phyloP scores from a whole-genome alignment of 30 jellyfish, hydroid and myxozoan genomes.

The Pseudorhiza aurosa region DNA sequence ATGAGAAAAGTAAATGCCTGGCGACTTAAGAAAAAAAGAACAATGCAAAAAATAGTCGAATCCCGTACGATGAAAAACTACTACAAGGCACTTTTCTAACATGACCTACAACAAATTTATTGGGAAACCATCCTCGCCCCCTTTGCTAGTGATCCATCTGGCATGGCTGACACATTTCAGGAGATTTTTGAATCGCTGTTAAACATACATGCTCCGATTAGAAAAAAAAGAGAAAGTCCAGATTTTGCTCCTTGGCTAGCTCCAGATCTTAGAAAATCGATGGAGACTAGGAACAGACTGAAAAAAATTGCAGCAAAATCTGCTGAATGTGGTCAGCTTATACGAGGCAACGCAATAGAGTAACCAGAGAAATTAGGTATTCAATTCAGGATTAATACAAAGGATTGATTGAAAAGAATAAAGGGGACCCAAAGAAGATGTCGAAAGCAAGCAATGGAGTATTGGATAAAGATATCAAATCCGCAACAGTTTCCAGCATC shows the following conservation, averaged over 20 bases:
- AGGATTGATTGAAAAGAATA: constrained; percentile 40
- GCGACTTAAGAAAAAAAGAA: constrained; percentile 39
- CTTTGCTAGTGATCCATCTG: constrained; percentile 4
- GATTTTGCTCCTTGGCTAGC: constrained; percentile 65
- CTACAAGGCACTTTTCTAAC: constrained; percentile 9
- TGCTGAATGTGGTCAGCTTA: constrained; percentile 61
- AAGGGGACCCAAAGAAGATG: constrained; percentile 46
- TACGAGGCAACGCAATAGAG: constrained; percentile 42
- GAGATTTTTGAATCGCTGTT: too few relatives aligned
- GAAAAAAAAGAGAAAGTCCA: constrained; percentile 43
- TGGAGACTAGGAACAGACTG: constrained; percentile 57
- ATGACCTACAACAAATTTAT: constrained; percentile 16
- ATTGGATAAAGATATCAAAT: constrained; percentile 26
- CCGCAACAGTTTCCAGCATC: constrained; percentile 32
- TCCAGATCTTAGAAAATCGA: constrained; percentile 54
- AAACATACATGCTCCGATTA: too few relatives aligned
- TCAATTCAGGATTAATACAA: constrained; percentile 41
- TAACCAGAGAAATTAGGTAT: constrained; percentile 29
- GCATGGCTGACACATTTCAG: constrained; percentile 23
- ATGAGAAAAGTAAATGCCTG: constrained; percentile 46
- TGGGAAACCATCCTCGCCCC: constrained; percentile 43
- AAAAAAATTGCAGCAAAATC: constrained; percentile 39
- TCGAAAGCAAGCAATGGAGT: constrained; percentile 55
- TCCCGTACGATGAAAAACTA: constrained; percentile 36
- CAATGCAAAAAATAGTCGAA: constrained; percentile 7